A percentile compares a stretch with the other conserved stretches of the same genome.
Evolutionary conservation across 2,888 invertebrate species (phyloP).

Genomic region (Scaptomyza cyrtandrae): DNA sequence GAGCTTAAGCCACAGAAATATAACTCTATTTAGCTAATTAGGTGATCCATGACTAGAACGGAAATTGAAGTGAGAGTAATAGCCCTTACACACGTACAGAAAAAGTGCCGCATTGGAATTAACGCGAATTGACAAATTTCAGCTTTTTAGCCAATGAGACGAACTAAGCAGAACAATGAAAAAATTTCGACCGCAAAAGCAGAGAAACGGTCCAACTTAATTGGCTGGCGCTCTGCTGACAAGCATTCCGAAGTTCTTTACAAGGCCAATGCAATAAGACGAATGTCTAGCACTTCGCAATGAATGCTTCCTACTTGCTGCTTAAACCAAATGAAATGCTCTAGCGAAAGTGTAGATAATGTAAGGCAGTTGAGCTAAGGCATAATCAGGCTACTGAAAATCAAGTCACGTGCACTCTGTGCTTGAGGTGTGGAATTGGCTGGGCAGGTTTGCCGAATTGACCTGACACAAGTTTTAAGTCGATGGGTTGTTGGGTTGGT

Average conservation of each 20-base stretch:
- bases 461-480: slow-evolving; percentile 40
- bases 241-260: slow-evolving; percentile 24
- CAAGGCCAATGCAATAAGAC: slow-evolving; percentile 12
- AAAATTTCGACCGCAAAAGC: slow-evolving; percentile 61
- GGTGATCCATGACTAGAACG: slow-evolving; percentile 45
- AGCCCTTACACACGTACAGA: slow-evolving; percentile 27
- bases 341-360: slow-evolving; percentile 12
- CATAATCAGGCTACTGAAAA: slow-evolving; percentile 72
- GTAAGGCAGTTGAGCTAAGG: slow-evolving; percentile 32
- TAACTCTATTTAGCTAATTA: slow-evolving; percentile 48
- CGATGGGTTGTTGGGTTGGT: too few relatives aligned
- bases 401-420: slow-evolving; percentile 65
- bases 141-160: slow-evolving; percentile 66
- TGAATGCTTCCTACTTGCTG: slow-evolving; percentile 19
- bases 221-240: slow-evolving; percentile 57
- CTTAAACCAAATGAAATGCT: slow-evolving; percentile 19
- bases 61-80: slow-evolving; percentile 13
- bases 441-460: slow-evolving; percentile 48
- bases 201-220: slow-evolving; percentile 58
- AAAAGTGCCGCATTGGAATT: slow-evolving; percentile 71
- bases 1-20: background rate
- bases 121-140: slow-evolving; percentile 74
- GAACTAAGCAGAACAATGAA: slow-evolving; percentile 31
- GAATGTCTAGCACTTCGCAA: slow-evolving; percentile 40
- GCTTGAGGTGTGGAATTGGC: slow-evolving; percentile 65